Evolutionary conservation across 2,888 invertebrate species (phyloP), one percentile per base, ranked within the genome.

Genomic region (Sphecodes monilicornis): DNA sequence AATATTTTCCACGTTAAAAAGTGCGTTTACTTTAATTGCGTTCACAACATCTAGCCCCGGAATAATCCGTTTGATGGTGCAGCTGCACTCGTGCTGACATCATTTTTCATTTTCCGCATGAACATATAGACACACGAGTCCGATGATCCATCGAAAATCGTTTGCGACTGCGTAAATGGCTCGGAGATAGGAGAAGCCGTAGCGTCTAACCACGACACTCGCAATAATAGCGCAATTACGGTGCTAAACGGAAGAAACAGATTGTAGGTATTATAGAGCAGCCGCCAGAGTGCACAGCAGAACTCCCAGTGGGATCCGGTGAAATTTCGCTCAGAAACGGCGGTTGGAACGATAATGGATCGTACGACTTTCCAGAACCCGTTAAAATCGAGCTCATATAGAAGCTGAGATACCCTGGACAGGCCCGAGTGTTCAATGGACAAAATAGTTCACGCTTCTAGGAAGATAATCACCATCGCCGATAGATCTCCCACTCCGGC

Each of bases 171-270:
- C 73, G 70, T 82, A 88, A 88, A 86, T 87, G 86, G 76, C 80
- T 81, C 11, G 43, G 80, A 85, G 89, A 84, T 85, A 84, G 77
- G 39, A 71, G 78, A 29, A 72, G 76, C 73, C n/a, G 76, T 22
- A 64, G 29, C 41, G 60, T 72, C 70, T 71, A 76, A 73, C 77
- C 76, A 36, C 46, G 66, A 74, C 80, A 78, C 75, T 86, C 68
- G 86, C 86, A 84, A 90, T 91, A 91, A 91, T 87, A 82, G 89
- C 87, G 84, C 90, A 88, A 91, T 91, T 90, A 91, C 85, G 68
- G 79, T 78, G 80, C 82, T 86, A 85, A 89, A 87, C 79, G 89
- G 89, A 89, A 90, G 91, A 90, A 91, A 89, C 87, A 87, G 89
- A 88, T 88, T 91, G 84, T 84, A 87, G 88, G 84, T 88, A 89